Conservation (phyloP, 1,140 invertebrate species). For the Cotesia typhae region DNA sequence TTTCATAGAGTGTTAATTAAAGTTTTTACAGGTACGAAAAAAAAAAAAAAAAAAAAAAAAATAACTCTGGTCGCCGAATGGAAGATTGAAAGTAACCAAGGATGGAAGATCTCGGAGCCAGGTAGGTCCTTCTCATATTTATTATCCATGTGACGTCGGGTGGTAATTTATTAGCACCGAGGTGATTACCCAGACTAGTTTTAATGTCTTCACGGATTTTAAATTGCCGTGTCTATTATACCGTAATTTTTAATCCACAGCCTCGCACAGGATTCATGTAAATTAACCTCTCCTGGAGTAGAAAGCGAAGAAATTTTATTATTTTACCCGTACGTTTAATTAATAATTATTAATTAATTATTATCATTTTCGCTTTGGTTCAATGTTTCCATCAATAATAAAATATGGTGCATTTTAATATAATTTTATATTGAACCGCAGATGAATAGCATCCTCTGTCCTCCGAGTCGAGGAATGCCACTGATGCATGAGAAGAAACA, state of each 20-base stretch:
- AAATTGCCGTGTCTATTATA: constrained; percentile 12
- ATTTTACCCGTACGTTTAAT: too few relatives aligned
- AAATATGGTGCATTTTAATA: too few relatives aligned
- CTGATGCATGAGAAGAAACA: background rate
- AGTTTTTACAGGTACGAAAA: background rate
- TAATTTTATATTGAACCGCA: too few relatives aligned
- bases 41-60: too few relatives aligned
- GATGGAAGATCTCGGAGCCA: constrained; percentile 1
- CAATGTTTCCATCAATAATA: too few relatives aligned
- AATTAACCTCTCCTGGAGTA: background rate
- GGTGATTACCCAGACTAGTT: constrained; percentile 16
- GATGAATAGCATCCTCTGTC: too few relatives aligned
- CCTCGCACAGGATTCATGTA: background rate
- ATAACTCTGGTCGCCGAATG: too few relatives aligned
- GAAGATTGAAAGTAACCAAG: background rate
- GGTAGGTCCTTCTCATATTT: constrained; percentile 21
- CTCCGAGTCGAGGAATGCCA: too few relatives aligned
- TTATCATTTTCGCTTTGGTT: too few relatives aligned
- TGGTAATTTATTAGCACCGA: constrained; percentile 30
- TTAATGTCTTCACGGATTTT: constrained; percentile 11
- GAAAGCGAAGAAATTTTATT: too few relatives aligned
- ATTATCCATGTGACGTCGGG: background rate
- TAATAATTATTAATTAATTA: too few relatives aligned
- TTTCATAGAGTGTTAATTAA: constrained; percentile 23
- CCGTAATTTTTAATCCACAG: too few relatives aligned